Evolutionary conservation across 2,113 vertebrate species (phyloP).

Genomic region (Phyllostomus discolor): DNA sequence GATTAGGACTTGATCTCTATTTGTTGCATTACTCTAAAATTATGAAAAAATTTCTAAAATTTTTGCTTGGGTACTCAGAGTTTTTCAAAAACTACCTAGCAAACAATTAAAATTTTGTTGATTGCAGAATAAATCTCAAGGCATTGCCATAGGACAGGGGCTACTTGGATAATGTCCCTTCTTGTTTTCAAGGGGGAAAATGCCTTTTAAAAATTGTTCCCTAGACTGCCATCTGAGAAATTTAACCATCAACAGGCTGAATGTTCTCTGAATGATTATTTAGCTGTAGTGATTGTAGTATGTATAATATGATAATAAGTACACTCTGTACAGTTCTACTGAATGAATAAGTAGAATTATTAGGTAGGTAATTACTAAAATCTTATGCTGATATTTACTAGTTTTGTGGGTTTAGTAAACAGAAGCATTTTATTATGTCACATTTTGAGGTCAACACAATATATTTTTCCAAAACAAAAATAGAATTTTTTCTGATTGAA

Average conservation of each 20-base stretch:
- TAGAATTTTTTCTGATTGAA: neutral
- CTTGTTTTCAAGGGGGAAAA: neutral
- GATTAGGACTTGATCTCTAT: neutral
- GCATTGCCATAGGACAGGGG: neutral
- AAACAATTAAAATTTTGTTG: neutral
- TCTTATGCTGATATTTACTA: neutral
- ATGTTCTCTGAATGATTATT: neutral
- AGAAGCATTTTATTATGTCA: conserved; percentile 19
- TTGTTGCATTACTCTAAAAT: neutral
- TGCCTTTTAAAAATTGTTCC: neutral
- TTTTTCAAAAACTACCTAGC: neutral
- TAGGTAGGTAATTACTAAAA: neutral
- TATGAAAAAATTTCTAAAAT: neutral
- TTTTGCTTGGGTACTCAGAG: neutral
- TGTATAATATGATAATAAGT: neutral
- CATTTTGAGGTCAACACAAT: neutral
- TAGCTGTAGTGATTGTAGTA: neutral
- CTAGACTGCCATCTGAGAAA: neutral
- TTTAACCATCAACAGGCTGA: neutral
- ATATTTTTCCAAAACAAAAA: conserved; percentile 19
- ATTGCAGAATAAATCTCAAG: neutral
- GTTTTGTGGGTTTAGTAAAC: neutral
- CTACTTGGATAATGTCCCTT: neutral
- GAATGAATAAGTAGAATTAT: neutral
- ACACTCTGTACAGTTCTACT: neutral